phyloP scores from a whole-genome alignment of 2,113 vertebrate species.

The Tupaia chinensis region DNA sequence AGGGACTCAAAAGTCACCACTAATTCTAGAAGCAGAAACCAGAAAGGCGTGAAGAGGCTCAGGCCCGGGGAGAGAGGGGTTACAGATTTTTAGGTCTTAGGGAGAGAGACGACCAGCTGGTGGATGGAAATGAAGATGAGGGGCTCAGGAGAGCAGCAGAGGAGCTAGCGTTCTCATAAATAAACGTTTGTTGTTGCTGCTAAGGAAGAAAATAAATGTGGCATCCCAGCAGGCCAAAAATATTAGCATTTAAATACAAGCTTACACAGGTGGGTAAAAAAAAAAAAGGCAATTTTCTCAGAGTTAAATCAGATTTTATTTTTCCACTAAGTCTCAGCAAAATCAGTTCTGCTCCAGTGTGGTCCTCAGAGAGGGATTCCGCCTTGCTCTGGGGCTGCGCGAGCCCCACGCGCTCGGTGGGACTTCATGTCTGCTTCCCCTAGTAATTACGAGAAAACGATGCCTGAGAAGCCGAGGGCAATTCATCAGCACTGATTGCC shows the following conservation, averaged over 20 bases:
- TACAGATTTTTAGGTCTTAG: neutral
- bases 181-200: slow-evolving; percentile 65
- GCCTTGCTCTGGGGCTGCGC: neutral
- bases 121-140: neutral
- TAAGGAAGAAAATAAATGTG: slow-evolving; percentile 69
- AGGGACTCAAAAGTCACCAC: neutral
- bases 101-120: neutral
- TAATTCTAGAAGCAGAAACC: neutral
- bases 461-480: neutral
- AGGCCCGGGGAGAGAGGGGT: neutral
- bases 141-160: neutral
- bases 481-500: neutral
- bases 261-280: slow-evolving; percentile 68
- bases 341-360: slow-evolving; percentile 28
- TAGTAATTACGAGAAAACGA: neutral
- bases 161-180: slow-evolving; percentile 55
- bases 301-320: slow-evolving; percentile 70
- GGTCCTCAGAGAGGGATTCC: slow-evolving; percentile 12
- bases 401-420: neutral
- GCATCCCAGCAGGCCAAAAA: slow-evolving; percentile 47
- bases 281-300: slow-evolving; percentile 64
- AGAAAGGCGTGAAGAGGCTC: neutral
- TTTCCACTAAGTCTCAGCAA: slow-evolving; percentile 51
- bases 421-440: neutral
- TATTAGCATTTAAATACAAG: slow-evolving; percentile 79